A percentile compares a stretch with the other conserved stretches of the same genome.
phyloP scores from a whole-genome alignment of 1,140 invertebrate species.

The Grapholita molesta region DNA sequence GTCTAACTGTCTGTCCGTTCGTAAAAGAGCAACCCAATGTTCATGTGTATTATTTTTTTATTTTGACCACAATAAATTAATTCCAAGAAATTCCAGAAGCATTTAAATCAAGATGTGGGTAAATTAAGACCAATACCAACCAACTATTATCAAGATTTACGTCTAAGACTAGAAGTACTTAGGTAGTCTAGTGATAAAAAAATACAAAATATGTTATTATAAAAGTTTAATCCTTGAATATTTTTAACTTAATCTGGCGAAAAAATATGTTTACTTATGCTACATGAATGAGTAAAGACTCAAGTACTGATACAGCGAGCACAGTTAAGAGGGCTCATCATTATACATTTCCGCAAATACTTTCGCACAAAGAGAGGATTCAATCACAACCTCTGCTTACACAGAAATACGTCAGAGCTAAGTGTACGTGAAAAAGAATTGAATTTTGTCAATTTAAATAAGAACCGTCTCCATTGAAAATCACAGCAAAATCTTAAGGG shows the following conservation, averaged over 20 bases:
- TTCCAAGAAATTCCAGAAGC: no score
- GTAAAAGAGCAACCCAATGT: neutral
- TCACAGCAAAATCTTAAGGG: constrained; percentile 17
- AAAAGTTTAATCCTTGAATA: no score
- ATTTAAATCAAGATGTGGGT: no score
- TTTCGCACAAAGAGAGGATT: neutral
- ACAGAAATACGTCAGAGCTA: neutral
- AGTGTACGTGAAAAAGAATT: constrained; percentile 11
- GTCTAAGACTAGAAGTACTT: no score
- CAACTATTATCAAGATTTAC: no score
- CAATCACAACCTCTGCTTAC: constrained; percentile 3
- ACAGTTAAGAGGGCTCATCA: neutral
- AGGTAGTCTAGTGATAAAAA: no score
- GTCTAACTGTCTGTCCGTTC: neutral
- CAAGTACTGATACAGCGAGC: neutral
- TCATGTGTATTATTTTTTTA: neutral
- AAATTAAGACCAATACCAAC: no score
- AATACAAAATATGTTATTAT: no score
- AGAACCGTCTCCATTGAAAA: constrained; percentile 13
- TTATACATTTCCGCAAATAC: neutral
- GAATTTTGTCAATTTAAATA: constrained; percentile 13
- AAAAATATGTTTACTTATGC: no score
- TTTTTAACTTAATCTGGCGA: no score
- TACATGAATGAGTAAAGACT: neutral
- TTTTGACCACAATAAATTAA: neutral